Conservation (phyloP, 1,140 invertebrate species). For the Drosophila dunni region DNA sequence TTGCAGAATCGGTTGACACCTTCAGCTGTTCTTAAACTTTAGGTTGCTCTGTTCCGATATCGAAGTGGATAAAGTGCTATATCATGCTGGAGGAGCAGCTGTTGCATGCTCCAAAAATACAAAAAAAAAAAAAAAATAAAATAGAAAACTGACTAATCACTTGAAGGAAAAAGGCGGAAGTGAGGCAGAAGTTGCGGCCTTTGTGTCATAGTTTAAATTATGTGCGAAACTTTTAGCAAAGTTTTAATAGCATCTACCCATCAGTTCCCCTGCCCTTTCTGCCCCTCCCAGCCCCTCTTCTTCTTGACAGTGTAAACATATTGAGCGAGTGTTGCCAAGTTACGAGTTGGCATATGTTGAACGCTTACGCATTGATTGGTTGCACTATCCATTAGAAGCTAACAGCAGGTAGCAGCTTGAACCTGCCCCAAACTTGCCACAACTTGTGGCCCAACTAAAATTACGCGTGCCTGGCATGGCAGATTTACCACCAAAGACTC, state of each 20-base stretch:
- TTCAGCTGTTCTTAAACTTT: constrained; percentile 42
- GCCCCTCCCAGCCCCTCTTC: too few relatives aligned
- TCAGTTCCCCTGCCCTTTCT: background rate
- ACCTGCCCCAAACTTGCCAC: constrained; percentile 42
- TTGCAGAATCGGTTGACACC: constrained; percentile 26
- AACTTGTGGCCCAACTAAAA: constrained; percentile 26
- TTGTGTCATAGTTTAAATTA: constrained; percentile 81
- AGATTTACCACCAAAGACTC: constrained; percentile 35
- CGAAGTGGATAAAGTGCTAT: constrained; percentile 56
- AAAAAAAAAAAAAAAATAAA: constrained; percentile 34
- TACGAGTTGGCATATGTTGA: constrained; percentile 63
- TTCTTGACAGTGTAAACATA: constrained; percentile 45
- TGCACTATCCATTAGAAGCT: constrained; percentile 51
- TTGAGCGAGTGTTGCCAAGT: constrained; percentile 36
- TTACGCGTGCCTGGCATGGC: constrained; percentile 64
- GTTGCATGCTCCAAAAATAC: background rate
- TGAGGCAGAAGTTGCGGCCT: constrained; percentile 40
- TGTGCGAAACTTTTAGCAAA: constrained; percentile 73
- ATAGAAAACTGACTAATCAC: constrained; percentile 61
- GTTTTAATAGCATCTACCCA: constrained; percentile 72
- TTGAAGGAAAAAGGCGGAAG: constrained; percentile 14
- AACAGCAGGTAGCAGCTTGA: constrained; percentile 23
- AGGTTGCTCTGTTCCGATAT: constrained; percentile 4
- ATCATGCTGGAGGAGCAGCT: constrained; percentile 43
- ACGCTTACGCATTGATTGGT: constrained; percentile 70